Conservation (phyloP, 1,140 invertebrate genomes). For the Aplysia californica region DNA sequence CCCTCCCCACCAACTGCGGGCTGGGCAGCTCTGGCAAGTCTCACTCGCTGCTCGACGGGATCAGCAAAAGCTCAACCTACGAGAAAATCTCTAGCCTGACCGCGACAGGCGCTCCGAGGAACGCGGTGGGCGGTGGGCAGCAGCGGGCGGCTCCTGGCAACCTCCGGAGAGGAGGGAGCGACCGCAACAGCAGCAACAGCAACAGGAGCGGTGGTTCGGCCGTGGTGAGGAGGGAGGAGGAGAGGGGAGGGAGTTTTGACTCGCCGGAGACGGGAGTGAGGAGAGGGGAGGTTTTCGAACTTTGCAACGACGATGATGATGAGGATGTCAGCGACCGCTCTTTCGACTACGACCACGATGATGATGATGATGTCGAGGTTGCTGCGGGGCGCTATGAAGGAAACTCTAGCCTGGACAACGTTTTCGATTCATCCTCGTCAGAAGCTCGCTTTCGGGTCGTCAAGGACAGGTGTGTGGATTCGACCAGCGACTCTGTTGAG, state of each 20-base stretch:
- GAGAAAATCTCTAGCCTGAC: slow-evolving; percentile 56
- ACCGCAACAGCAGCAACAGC: background rate
- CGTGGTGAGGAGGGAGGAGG: background rate
- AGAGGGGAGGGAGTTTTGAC: background rate
- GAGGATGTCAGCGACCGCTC: background rate
- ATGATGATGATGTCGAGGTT: background rate
- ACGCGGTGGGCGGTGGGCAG: background rate
- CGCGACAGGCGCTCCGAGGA: slow-evolving; percentile 6
- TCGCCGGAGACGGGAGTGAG: slow-evolving; percentile 20
- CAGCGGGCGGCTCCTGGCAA: background rate
- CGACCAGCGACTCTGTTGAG: slow-evolving; percentile 14
- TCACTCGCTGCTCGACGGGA: slow-evolving; percentile 35
- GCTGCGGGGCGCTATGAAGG: background rate
- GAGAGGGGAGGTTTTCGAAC: slow-evolving; percentile 28
- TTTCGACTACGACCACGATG: background rate
- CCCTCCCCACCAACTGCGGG: slow-evolving; percentile 14
- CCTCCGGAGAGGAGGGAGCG: no score
- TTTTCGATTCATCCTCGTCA: background rate
- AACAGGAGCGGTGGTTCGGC: background rate
- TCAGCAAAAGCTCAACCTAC: slow-evolving; percentile 53
- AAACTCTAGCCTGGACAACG: background rate
- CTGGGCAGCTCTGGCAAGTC: slow-evolving; percentile 28
- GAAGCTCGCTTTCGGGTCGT: background rate
- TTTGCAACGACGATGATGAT: slow-evolving; percentile 20
- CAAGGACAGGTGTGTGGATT: background rate